Conservation (phyloP, 2,797 vertebrate species). For the Cephalopachus bancanus region DNA sequence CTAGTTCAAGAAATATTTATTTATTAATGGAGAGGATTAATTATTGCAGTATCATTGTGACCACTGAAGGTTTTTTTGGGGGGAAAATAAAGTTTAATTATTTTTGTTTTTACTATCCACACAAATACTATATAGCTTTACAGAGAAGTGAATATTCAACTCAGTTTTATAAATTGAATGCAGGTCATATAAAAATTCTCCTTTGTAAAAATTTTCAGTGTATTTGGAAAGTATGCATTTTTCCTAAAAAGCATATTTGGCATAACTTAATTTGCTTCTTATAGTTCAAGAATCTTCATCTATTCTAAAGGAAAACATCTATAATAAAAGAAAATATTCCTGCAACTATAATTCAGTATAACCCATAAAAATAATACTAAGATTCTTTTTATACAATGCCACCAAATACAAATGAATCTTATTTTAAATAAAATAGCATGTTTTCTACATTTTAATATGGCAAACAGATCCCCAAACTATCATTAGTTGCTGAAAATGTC, state of each 20-base stretch:
- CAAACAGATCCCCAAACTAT: not conserved
- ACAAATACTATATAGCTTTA: conserved; percentile 34
- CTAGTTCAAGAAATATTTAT: conserved; percentile 23
- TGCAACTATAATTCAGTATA: conserved; percentile 59
- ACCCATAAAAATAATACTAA: conserved; percentile 65
- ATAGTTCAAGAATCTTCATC: conserved; percentile 42
- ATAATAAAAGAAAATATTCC: conserved; percentile 39
- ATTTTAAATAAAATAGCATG: conserved; percentile 17
- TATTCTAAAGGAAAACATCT: not conserved
- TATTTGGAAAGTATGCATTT: not conserved
- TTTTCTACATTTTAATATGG: not conserved
- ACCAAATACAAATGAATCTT: conserved; percentile 62
- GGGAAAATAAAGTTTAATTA: conserved; percentile 1
- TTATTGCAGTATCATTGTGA: not conserved
- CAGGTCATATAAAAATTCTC: conserved; percentile 31
- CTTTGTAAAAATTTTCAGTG: not conserved
- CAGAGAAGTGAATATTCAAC: conserved; percentile 52
- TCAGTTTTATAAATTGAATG: conserved; percentile 63
- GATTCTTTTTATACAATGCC: conserved; percentile 7
- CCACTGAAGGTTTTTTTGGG: conserved; percentile 2
- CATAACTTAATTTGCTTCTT: conserved; percentile 56
- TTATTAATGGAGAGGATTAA: not conserved
- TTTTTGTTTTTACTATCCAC: conserved; percentile 8
- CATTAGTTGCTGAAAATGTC: not conserved
- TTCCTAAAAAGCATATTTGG: conserved; percentile 39